Conservation (phyloP, 2,113 vertebrate genomes). For the Elaphurus davidianus region DNA sequence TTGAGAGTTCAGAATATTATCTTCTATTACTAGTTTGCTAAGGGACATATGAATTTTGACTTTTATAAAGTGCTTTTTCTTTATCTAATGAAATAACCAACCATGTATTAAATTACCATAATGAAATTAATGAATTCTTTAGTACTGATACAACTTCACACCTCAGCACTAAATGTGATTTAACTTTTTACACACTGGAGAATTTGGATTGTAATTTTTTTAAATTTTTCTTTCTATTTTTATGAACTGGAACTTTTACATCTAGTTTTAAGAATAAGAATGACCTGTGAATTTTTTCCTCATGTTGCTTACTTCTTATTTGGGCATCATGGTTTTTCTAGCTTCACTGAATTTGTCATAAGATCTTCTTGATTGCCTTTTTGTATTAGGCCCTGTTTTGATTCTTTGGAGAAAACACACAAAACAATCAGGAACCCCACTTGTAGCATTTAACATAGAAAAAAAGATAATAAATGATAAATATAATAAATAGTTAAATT, state of each 20-base stretch:
- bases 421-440: not conserved
- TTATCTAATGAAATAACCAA: not conserved
- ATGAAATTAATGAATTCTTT: not conserved
- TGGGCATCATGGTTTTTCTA: not conserved
- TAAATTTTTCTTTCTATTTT: not conserved
- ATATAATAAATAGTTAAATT: not conserved
- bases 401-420: not conserved
- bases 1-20: not conserved
- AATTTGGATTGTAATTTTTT: not conserved
- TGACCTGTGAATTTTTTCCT: not conserved
- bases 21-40: not conserved
- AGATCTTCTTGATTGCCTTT: not conserved
- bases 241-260: not conserved
- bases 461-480: not conserved
- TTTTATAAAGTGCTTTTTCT: not conserved
- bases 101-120: not conserved
- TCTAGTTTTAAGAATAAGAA: not conserved
- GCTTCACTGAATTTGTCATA: not conserved
- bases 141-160: not conserved
- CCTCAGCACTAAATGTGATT: not conserved
- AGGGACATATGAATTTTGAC: not conserved
- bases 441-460: not conserved
- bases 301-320: not conserved
- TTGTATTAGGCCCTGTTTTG: not conserved
- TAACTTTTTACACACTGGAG: not conserved